A percentile compares a stretch with the other conserved stretches of the same genome.
Evolutionary conservation across 2,888 invertebrate species (phyloP).

Genomic region (Ophraella communa): DNA sequence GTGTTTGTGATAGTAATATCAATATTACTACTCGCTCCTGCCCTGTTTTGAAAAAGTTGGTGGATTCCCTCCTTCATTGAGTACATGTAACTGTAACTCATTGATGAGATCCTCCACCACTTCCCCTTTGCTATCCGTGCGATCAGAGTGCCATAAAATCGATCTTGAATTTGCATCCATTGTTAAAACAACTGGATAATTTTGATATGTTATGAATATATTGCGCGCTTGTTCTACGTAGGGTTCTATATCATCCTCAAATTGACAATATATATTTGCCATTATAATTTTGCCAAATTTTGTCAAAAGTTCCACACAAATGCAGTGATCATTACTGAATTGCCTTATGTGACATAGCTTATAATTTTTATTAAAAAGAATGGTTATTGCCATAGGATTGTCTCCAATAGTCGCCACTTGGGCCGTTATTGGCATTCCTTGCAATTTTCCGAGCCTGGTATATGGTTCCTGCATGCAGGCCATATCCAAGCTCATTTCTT

Average conservation of each 20-base stretch:
- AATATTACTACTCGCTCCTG: constrained; percentile 3
- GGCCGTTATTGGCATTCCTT: background rate
- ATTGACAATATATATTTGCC: constrained; percentile 5
- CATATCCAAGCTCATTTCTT: background rate
- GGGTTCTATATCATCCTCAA: background rate
- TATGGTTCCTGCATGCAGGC: too few relatives aligned
- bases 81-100: background rate
- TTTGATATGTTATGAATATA: background rate
- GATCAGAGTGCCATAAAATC: background rate
- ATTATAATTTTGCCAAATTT: too few relatives aligned
- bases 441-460: background rate
- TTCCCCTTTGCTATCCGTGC: background rate
- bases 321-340: background rate
- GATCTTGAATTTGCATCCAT: constrained; percentile 14
- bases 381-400: background rate
- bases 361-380: background rate
- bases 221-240: background rate
- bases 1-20: constrained; percentile 9
- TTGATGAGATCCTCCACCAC: background rate
- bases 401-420: background rate
- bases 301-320: background rate
- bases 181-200: background rate
- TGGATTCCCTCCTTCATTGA: background rate
- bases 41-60: constrained; percentile 8
- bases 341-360: background rate